Conservation (phyloP, 2,797 vertebrate genomes). For the Anguilla pacifica region DNA sequence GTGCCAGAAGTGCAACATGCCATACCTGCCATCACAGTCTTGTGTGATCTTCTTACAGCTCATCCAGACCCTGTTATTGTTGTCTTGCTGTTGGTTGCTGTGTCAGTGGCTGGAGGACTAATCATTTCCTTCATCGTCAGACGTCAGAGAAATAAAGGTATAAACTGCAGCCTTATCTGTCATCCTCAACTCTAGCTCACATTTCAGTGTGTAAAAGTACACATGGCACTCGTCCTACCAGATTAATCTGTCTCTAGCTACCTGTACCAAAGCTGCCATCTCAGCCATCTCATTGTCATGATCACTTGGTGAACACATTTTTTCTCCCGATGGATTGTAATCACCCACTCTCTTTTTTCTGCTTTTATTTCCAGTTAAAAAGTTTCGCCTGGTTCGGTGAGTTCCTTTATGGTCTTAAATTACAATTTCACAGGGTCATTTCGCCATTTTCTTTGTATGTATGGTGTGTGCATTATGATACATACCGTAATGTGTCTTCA, state of each 20-base stretch:
- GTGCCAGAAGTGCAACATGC: background rate
- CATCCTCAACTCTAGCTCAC: background rate
- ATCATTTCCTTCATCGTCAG: too few species aligned
- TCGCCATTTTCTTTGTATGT: background rate
- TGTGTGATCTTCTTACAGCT: background rate
- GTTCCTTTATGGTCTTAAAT: background rate
- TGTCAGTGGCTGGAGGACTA: too few species aligned
- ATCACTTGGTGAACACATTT: background rate
- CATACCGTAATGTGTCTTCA: background rate
- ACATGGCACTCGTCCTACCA: background rate
- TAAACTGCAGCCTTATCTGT: background rate
- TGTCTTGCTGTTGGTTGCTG: too few species aligned
- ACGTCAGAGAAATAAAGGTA: conserved; percentile 7
- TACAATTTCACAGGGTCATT: background rate
- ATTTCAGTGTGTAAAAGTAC: background rate
- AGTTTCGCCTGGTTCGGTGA: conserved; percentile 25
- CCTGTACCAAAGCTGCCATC: background rate
- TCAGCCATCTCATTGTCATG: background rate
- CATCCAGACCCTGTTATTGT: background rate
- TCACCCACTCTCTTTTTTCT: background rate
- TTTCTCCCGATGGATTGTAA: background rate
- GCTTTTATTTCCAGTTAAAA: background rate
- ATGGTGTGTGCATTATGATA: background rate
- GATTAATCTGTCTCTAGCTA: background rate
- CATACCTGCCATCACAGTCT: background rate